Base-by-base conservation (phyloP, 2,113 vertebrate species). In the Cephalopholis sonnerati region DNA sequence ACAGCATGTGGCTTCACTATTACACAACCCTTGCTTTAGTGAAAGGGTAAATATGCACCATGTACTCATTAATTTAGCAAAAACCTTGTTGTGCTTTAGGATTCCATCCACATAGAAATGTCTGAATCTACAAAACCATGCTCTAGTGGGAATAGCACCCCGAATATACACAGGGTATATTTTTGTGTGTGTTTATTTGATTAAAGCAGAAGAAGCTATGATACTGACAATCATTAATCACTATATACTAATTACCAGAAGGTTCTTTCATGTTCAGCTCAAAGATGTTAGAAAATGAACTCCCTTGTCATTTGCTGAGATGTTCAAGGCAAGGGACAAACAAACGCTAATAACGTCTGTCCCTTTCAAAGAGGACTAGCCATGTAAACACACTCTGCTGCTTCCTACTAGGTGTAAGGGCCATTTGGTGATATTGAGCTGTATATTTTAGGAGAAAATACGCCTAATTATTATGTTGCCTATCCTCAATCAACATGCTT, bases 281-380 rank as follows among this genome's bases (percentile, higher is more conserved):
- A 94, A 93, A 95, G 93, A 94, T 91, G 92, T 85, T 79, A 77
- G 79, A 89, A 93, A 93, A 92, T 90, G 68, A 94, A 95, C 84
- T 95, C 94, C 95, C 94, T 87, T 94, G 95, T 95, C 95, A 94
- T 95, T 95, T 94, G 90, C 77, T 59, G 79, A 83, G 78, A 84
- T 93, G 90, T 93, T 91, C 76, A 92, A 95, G 88, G 88, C 85
- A 88, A 89, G 91, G 94, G 95, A 95, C 93, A 95, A 95, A 95
- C 94, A 95, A 92, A 92, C 76, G 13, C 92, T 95, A 95, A 95
- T 94, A 93, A 94, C 92, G 86, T 70, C 74, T 93, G 86, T 92
- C 91, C 75, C 83, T 94, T 94, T 94, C 92, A 94, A 93, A 92
- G 89, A 81, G 63, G 76, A 86, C 55, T 50, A 67, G 67, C 50